These are phyloP conservation scores for Macropus fuliginosus DNA, from an alignment of 2,797 vertebrate species.

Conservation along the genomic window DNA sequence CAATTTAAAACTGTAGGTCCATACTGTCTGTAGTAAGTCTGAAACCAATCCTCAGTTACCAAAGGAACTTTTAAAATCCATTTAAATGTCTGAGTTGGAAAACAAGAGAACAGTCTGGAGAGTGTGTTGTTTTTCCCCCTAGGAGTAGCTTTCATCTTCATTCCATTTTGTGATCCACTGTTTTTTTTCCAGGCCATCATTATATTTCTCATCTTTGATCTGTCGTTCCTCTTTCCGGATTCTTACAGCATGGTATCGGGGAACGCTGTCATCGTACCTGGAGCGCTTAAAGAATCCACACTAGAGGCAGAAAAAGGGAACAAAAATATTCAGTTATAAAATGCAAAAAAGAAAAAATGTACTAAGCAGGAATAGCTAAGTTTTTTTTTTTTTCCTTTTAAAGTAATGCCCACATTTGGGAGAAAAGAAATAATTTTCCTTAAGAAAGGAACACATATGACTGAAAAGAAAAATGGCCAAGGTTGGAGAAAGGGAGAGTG, in stretches of 20 bases:
- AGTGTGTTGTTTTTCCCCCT: constrained; percentile 71
- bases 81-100: constrained; percentile 52
- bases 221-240: constrained; percentile 93
- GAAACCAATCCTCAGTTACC: constrained; percentile 65
- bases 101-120: constrained; percentile 31
- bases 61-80: constrained; percentile 66
- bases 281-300: constrained; percentile 98
- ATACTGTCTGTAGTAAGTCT: constrained; percentile 68
- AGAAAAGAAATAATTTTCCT: constrained; percentile 44
- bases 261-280: constrained; percentile 93
- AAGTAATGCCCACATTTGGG: constrained; percentile 45
- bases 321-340: constrained; percentile 25
- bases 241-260: constrained; percentile 95
- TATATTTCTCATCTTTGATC: constrained; percentile 87
- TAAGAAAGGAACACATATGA: constrained; percentile 44
- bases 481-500: background rate
- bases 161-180: constrained; percentile 96
- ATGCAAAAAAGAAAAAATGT: background rate
- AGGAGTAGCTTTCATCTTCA: constrained; percentile 94
- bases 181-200: constrained; percentile 90
- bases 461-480: constrained; percentile 30
- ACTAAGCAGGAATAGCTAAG: background rate
- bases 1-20: constrained; percentile 75
- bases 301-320: constrained; percentile 80
- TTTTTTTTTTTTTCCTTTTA: constrained; percentile 33